Evolutionary conservation across 2,113 vertebrate species (phyloP).

Genomic region (Paraplagusia blochii): DNA sequence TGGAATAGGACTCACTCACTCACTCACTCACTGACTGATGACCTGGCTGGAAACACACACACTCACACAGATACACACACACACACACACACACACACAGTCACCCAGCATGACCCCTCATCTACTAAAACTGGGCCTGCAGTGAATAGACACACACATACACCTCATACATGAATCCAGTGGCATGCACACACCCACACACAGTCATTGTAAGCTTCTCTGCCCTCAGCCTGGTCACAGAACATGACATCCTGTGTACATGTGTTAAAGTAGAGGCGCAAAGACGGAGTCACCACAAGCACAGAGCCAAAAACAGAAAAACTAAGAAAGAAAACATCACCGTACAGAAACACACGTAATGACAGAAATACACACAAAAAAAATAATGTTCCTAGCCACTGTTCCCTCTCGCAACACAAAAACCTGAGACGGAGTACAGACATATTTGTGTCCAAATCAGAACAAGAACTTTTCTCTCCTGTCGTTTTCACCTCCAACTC

Average conservation of each 20-base stretch:
- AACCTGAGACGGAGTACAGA: constrained; percentile 58
- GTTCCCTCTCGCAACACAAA: constrained; percentile 56
- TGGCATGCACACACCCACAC: constrained; percentile 52
- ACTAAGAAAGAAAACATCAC: no score
- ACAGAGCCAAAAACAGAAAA: constrained; percentile 62
- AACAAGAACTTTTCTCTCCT: constrained; percentile 38
- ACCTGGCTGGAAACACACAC: constrained; percentile 62
- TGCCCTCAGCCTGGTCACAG: constrained; percentile 56
- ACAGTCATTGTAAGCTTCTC: constrained; percentile 53
- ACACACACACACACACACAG: constrained; percentile 4
- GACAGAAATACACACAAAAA: constrained; percentile 11
- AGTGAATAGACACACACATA: constrained; percentile 38
- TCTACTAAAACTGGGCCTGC: constrained; percentile 48
- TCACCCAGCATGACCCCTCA: constrained; percentile 67
- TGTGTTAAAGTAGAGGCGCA: constrained; percentile 69
- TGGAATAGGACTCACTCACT: constrained; percentile 46
- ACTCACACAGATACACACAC: no score
- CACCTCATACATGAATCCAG: constrained; percentile 50
- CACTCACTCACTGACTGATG: constrained; percentile 54
- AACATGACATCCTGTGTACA: constrained; percentile 65
- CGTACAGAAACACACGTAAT: no score
- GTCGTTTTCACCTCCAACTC: constrained; percentile 45
- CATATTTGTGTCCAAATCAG: constrained; percentile 4
- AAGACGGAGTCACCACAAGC: constrained; percentile 70
- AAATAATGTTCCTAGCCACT: constrained; percentile 46